Base-by-base conservation (phyloP, 2,888 invertebrate genomes). In the Pyrgus malvae region DNA sequence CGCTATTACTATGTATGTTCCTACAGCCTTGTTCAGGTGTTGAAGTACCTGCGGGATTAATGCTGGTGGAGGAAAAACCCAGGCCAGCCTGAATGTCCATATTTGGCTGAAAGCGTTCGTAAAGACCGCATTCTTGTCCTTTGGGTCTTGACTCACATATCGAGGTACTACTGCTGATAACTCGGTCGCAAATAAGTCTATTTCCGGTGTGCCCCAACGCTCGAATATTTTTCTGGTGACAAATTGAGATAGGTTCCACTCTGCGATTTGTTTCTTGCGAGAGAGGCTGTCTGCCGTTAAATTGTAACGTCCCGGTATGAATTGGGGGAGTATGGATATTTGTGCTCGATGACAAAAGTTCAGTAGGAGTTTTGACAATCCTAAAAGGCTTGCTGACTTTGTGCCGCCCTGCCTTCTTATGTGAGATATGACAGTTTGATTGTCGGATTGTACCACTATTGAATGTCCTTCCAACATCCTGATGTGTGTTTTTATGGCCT, bases 261-360 rank as follows among this genome's bases (percentile, higher is more conserved):
- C 67, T 7, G 64, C 59, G 0, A 60, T 44, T 1, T 0, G 0
- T 3, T 38, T 57, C 1, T 19, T n/a, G 9, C 67, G 37, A 0
- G 68, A 67, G 1, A 69, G 48, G 1, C 54, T 2, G 37, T 67
- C 68, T 1, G 67, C 63, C 7, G 59, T 40, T 0, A 51, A 17
- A 16, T 68, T 67, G 68, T 62, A 68, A 0, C 56, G 57, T 0
- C 68, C 68, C 0, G 68, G 68, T 2, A 68, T 38, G 40, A 23
- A 23, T 23, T 23, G 23, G 7, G 23, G 23, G 7, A 6, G 1
- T 3, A 23, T 23, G 23, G 7, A 3, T 23, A 23, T 23, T 3
- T 23, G 3, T 7, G 23, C 23, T 23, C 7, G 23, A 7, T 23
- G 23, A 23, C 23, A 23, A 6, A 23, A 23, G 7, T 7, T 23